Evolutionary conservation across 1,140 invertebrate genomes (phyloP), one percentile per base, ranked within the genome.

Genomic region (Asobara japonica): DNA sequence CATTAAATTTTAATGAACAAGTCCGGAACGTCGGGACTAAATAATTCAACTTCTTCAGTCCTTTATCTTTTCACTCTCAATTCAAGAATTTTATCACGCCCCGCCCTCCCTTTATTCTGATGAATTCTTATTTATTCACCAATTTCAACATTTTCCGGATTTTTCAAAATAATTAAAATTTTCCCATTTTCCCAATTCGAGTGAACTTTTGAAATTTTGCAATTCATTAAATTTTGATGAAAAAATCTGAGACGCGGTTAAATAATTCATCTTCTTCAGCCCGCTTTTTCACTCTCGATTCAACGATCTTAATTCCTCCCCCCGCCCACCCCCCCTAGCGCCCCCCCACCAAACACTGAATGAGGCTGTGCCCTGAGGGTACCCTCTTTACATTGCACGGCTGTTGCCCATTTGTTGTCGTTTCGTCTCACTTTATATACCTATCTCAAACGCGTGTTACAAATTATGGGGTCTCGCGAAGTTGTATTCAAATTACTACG

Each of bases 401-500:
- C 41, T 60, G 41, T 71, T 65, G n/a, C 33, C 51, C 51, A 41
- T 38, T 25, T 20, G 16, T 30, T 48, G 41, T 36, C 36, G 51
- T 56, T 56, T 56, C 51, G 51, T 56, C 51, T 56, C 51, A 56
- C 51, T 56, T 56, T 56, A 56, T 56, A 56, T 56, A 56, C 51
- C 51, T 56, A 65, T 71, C 25, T 64, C 48, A 36, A 48, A 56
- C 69, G 69, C 62, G 69, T 71, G 69, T 64, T 65, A 71, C 69
- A 71, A 71, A 71, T 71, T 71, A 71, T 38, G 25, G 69, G 41
- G 60, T 65, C 60, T 65, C 38, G 69, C 41, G 31, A 31, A 71
- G 62, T 65, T 71, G 69, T 65, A 71, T 65, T 71, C 69, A 71
- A 65, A 71, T 71, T 71, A 69, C 67, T 38, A 64, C 60, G 25